A percentile compares a stretch with the other conserved stretches of the same genome.
Evolutionary conservation across 2,797 vertebrate species (phyloP).

Genomic region (Ctenosaura bakeri): DNA sequence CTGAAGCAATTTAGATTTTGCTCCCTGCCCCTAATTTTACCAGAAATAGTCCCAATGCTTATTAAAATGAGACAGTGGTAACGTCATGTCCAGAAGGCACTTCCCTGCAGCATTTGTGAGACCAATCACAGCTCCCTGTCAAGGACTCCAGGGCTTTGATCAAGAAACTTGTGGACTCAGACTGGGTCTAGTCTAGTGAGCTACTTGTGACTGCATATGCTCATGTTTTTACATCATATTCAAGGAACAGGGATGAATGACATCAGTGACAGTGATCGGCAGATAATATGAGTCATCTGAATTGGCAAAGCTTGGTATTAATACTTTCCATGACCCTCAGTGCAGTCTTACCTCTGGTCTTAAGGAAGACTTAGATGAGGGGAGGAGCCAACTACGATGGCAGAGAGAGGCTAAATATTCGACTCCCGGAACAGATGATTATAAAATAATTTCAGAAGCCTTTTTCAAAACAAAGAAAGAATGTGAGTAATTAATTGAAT

Average conservation of each 20-base stretch:
- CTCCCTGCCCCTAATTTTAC: slow-evolving; percentile 28
- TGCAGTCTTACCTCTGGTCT: too few species aligned
- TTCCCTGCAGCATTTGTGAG: slow-evolving; percentile 21
- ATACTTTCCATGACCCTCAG: neutral
- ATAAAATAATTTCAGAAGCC: too few species aligned
- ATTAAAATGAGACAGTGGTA: slow-evolving; percentile 26
- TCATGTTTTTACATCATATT: neutral
- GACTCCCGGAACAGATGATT: too few species aligned
- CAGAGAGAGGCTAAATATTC: too few species aligned
- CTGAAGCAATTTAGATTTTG: slow-evolving; percentile 25
- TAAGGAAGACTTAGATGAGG: neutral
- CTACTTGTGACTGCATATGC: neutral
- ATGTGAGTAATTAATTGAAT: too few species aligned
- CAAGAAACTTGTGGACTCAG: neutral
- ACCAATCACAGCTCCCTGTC: neutral
- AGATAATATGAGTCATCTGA: neutral
- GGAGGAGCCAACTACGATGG: too few species aligned
- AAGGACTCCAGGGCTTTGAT: slow-evolving; percentile 8
- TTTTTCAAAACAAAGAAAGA: too few species aligned
- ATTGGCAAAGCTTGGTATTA: neutral
- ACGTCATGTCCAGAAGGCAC: slow-evolving; percentile 14
- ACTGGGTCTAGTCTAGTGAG: neutral
- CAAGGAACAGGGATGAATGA: neutral
- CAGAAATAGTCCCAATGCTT: slow-evolving; percentile 30
- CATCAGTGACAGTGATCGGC: neutral